These are phyloP conservation scores for Alectura lathami DNA, from an alignment of 2,113 vertebrate genomes.

Conservation along the genomic window DNA sequence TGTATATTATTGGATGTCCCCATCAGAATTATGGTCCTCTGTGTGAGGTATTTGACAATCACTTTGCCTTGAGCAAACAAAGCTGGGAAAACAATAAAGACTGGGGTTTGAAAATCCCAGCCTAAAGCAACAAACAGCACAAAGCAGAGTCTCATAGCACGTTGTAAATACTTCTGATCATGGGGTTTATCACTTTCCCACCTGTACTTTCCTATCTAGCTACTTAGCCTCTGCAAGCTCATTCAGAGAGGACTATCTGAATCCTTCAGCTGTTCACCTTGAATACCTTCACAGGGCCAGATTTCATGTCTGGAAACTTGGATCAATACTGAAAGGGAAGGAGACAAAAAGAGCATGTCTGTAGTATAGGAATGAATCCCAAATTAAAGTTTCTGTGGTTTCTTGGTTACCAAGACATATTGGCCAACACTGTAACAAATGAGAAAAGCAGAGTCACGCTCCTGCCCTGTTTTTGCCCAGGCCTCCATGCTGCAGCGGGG, in stretches of 20 bases:
- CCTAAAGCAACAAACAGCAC: slow-evolving; percentile 52
- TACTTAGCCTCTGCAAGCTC: slow-evolving; percentile 32
- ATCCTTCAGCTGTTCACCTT: slow-evolving; percentile 63
- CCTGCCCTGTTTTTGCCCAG: not conserved
- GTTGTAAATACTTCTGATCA: slow-evolving; percentile 51
- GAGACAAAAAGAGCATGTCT: not conserved
- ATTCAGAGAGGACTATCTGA: slow-evolving; percentile 41
- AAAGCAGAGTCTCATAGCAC: slow-evolving; percentile 36
- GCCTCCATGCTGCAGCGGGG: not conserved
- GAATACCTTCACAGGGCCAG: slow-evolving; percentile 12
- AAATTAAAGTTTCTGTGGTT: not conserved
- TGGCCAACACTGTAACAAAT: not conserved
- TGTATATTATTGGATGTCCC: not conserved
- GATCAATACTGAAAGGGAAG: not conserved
- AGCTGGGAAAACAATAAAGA: slow-evolving; percentile 62
- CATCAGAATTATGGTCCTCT: not conserved
- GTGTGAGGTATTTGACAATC: slow-evolving; percentile 3
- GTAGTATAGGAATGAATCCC: not conserved
- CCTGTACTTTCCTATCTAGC: slow-evolving; percentile 51
- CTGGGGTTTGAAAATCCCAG: slow-evolving; percentile 48
- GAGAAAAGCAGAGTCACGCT: not conserved
- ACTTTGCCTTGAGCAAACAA: slow-evolving; percentile 61
- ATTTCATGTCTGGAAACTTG: not conserved
- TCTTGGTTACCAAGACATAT: not conserved
- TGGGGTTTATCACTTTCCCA: slow-evolving; percentile 24